Evolutionary conservation across 2,797 vertebrate genomes (phyloP), one percentile per base, ranked within the genome.

Genomic region (Tragelaphus oryx): DNA sequence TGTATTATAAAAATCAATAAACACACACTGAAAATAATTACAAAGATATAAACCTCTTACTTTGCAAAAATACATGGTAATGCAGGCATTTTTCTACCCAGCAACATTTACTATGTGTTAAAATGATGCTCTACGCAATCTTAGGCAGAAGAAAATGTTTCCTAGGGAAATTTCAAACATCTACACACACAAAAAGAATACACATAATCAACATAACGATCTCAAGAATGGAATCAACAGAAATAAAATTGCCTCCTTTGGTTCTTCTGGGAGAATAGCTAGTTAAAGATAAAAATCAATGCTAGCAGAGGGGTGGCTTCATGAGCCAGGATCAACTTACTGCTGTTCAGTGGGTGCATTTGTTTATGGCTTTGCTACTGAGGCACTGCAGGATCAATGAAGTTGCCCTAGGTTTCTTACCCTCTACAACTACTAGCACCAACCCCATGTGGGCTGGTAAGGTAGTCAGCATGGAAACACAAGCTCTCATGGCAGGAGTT

Each of bases 11-110:
- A 96, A 92, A 89, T 95, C 95, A 97, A 97, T 96, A 97, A 97
- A 95, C 96, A 97, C 96, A 96, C 90, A 97, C 91, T 96, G 96
- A 94, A 97, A 98, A 97, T 97, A 97, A 97, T 97, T 96, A 97
- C 95, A 96, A 68, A 97, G 52, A 97, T 88, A 90, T 95, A 97
- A 98, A 98, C 92, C 93, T 97, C 97, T 97, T 96, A 97, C 96
- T 95, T 91, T 90, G 95, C 96, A 96, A 96, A 97, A 96, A 79
- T 93, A 79, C 8, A 0, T 93, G 76, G 91, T 95, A 95, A 96
- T 93, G 90, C 93, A 94, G 81, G 90, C 90, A 92, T 95, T 97
- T 96, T 97, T 97, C 96, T 78, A 92, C 94, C 95, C 95, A 95
- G 96, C 91, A 96, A 93, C 95, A 97, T 97, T 97, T 96, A 93